Conservation (phyloP, 2,888 invertebrate genomes). For the Artemia sinica region DNA sequence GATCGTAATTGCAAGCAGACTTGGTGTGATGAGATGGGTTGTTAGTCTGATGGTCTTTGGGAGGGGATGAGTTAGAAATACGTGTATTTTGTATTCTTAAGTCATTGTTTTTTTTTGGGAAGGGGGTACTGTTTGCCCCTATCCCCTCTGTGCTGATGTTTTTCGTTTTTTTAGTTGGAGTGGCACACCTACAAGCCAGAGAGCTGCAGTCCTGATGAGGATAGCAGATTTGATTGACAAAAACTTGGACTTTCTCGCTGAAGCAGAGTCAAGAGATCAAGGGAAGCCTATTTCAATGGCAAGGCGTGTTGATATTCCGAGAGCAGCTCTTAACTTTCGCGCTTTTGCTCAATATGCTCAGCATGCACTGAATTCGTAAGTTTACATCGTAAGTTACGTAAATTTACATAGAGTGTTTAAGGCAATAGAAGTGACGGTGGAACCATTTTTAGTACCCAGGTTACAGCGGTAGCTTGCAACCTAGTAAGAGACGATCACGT, state of each 20-base stretch:
- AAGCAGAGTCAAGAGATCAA: constrained; percentile 38
- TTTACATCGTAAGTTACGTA: constrained; percentile 21
- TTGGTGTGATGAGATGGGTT: too few relatives aligned
- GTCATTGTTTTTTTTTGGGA: too few relatives aligned
- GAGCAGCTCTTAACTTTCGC: constrained; percentile 37
- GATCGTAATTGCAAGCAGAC: too few relatives aligned
- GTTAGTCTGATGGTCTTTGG: too few relatives aligned
- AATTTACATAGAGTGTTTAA: not conserved
- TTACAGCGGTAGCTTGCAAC: too few relatives aligned
- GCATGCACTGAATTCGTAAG: constrained; percentile 29
- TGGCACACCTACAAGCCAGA: constrained; percentile 30
- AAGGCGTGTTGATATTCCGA: constrained; percentile 36
- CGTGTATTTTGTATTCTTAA: too few relatives aligned
- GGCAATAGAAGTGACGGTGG: too few relatives aligned
- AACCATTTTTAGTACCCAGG: too few relatives aligned
- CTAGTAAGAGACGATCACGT: too few relatives aligned
- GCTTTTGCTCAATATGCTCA: constrained; percentile 35
- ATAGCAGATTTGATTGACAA: constrained; percentile 37
- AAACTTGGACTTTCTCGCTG: constrained; percentile 35
- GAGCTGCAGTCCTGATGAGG: constrained; percentile 33
- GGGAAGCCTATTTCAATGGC: constrained; percentile 38
- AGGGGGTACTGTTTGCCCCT: too few relatives aligned
- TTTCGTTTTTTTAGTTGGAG: constrained; percentile 34
- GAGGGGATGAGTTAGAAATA: too few relatives aligned
- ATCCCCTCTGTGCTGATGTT: not conserved